Base-by-base conservation (phyloP, 2,797 vertebrate species). In the Mastacembelus armatus region DNA sequence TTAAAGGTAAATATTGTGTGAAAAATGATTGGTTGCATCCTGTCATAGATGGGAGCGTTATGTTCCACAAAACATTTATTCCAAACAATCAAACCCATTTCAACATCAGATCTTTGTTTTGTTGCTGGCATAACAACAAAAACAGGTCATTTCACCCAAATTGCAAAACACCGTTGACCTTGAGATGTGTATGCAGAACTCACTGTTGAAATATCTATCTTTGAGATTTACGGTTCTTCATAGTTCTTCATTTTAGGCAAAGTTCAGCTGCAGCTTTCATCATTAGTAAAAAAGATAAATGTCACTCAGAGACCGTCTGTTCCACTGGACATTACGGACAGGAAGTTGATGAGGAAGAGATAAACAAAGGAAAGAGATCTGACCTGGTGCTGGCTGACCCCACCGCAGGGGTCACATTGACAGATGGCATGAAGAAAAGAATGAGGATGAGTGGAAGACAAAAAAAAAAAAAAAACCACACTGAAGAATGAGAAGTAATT, bases 261-360 rank as follows among this genome's bases (percentile, higher is more conserved):
- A 42, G n/a, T 36, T 44, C 16, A 12, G 35, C 22, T 10, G 29
- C 51, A 49, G 30, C 12, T 10, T 51, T 54, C 14, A 48, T 33
- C 58, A 69, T 62, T 44, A n/a, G n/a, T n/a, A n/a, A n/a, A n/a
- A n/a, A 60, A 62, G 74, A 82, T 83, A 89, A 90, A 89, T 85
- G 75, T 81, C 88, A 92, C 74, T 38, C 64, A 33, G 55, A 49
- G 71, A 78, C 69, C 69, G 64, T 51, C 21, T 16, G 40, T 83
- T 83, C 80, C 83, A 64, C 44, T 52, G 70, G 80, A 80, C 50
- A 68, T 33, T 21, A n/a, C 55, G 69, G 63, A 74, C 64, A 71
- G 61, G 68, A 80, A 78, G 66, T 64, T 57, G 42, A n/a, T 77
- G 26, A 68, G 52, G 51, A 69, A 63, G 56, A 71, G 59, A 65